A percentile compares a stretch with the other conserved stretches of the same genome.
These are phyloP conservation scores for Eospalax fontanierii DNA, from an alignment of 2,797 vertebrate genomes.

Conservation along the genomic window DNA sequence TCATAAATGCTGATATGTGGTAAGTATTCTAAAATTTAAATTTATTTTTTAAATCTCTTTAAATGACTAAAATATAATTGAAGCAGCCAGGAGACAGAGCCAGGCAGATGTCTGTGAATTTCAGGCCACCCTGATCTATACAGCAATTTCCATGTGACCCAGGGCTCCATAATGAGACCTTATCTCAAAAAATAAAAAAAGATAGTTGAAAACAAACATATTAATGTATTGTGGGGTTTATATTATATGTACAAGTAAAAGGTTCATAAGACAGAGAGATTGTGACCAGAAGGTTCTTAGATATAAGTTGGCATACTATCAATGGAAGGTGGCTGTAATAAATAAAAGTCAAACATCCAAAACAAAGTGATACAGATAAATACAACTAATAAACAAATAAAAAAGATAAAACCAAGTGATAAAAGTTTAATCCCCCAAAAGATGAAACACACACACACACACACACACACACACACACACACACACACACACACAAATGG, in stretches of 20 bases:
- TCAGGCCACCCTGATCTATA: too few species aligned
- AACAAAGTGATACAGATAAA: not conserved
- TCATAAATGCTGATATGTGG: not conserved
- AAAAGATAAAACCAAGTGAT: constrained; percentile 20
- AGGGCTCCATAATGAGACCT: too few species aligned
- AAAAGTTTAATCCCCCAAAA: not conserved
- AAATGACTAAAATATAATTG: not conserved
- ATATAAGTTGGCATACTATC: not conserved
- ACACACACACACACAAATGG: not conserved
- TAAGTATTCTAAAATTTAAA: not conserved
- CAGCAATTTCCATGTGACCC: too few species aligned
- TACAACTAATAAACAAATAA: not conserved
- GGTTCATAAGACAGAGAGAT: not conserved
- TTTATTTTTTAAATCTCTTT: not conserved
- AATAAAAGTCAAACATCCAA: not conserved
- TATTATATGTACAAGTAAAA: not conserved
- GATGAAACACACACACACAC: too few species aligned
- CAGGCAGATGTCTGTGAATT: too few species aligned
- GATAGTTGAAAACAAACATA: constrained; percentile 24
- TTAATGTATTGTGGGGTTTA: not conserved
- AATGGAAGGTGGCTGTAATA: not conserved
- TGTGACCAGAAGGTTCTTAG: not conserved
- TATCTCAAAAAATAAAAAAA: too few species aligned
- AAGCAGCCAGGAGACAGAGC: too few species aligned
- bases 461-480: too few species aligned